phyloP scores from a whole-genome alignment of 2,113 vertebrate species.

The Nicator chloris region DNA sequence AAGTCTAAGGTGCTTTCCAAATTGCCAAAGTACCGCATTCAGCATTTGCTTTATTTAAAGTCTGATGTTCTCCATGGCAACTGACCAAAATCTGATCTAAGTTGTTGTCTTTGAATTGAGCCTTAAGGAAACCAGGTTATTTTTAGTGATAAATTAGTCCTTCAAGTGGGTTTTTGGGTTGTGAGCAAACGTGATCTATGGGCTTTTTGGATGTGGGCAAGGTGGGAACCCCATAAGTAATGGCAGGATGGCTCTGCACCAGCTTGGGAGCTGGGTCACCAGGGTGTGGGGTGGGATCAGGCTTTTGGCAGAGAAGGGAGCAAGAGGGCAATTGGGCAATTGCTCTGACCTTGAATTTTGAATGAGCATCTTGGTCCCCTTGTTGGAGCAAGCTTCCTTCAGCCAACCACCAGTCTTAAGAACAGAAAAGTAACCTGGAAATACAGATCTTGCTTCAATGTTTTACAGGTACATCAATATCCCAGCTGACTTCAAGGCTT shows the following conservation, averaged over 20 bases:
- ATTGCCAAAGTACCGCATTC: accelerated
- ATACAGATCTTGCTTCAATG: background rate
- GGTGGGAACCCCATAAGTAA: background rate
- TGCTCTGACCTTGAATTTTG: background rate
- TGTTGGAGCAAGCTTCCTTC: background rate
- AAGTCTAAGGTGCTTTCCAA: background rate
- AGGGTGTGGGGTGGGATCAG: background rate
- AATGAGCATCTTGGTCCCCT: background rate
- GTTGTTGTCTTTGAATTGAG: background rate
- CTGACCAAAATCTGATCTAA: background rate
- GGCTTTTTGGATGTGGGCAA: background rate
- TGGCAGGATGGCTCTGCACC: background rate
- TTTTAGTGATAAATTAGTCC: background rate
- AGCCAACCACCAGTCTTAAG: background rate
- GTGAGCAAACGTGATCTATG: background rate
- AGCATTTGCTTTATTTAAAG: background rate
- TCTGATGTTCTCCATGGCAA: conserved; percentile 30
- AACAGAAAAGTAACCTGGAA: background rate
- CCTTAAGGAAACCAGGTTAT: background rate
- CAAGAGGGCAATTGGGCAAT: background rate
- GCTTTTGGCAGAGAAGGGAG: background rate
- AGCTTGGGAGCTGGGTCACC: background rate
- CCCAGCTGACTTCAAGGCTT: background rate
- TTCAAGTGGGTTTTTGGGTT: background rate
- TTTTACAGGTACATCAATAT: background rate